These are phyloP conservation scores for Augiades crinisus DNA, from an alignment of 2,888 invertebrate species.

Conservation along the genomic window DNA sequence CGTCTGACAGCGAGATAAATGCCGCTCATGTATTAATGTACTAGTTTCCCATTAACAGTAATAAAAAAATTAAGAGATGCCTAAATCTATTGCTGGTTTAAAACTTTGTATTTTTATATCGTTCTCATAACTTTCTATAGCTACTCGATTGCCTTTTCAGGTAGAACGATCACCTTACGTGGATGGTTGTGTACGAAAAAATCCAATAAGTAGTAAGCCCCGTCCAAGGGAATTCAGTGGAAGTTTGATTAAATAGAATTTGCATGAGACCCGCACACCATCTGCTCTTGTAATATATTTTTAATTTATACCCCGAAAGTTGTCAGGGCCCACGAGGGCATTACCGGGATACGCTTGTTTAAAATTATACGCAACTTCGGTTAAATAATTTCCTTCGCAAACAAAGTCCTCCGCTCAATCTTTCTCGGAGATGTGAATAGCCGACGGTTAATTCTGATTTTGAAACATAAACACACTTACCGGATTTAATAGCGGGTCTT, in stretches of 20 bases:
- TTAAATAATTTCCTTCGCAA: constrained; percentile 43
- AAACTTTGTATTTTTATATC: not conserved
- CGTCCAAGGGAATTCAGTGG: constrained; percentile 36
- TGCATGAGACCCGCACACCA: constrained; percentile 61
- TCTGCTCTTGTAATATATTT: constrained; percentile 72
- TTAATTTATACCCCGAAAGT: constrained; percentile 74
- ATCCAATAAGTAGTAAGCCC: constrained; percentile 50
- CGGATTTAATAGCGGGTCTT: constrained; percentile 36
- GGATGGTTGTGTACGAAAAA: constrained; percentile 41
- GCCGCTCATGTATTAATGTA: no score
- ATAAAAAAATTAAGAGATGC: no score
- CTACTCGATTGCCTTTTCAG: not conserved
- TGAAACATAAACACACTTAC: no score
- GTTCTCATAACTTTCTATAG: not conserved
- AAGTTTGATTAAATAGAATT: constrained; percentile 73
- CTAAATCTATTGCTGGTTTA: no score
- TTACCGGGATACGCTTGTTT: constrained; percentile 48
- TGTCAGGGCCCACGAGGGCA: constrained; percentile 48
- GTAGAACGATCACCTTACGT: not conserved
- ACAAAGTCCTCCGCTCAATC: constrained; percentile 29
- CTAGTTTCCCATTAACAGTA: no score
- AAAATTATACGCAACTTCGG: constrained; percentile 48
- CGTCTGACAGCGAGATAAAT: no score
- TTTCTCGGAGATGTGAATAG: constrained; percentile 23
- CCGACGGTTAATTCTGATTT: not conserved